phyloP scores from a whole-genome alignment of 2,888 invertebrate genomes.

The Actias luna region DNA sequence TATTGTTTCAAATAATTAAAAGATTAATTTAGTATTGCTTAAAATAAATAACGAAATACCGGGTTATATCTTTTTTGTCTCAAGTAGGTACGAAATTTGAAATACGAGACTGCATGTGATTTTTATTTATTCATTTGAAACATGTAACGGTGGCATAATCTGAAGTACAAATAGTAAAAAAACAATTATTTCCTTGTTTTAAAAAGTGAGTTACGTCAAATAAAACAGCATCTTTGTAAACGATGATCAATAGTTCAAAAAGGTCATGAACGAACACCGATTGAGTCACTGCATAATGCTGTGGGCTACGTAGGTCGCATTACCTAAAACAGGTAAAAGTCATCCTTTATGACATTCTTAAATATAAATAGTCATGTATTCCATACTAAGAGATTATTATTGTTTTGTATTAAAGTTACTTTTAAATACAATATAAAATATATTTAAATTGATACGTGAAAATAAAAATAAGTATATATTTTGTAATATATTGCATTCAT shows the following conservation, averaged over 20 bases:
- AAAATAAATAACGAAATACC: background rate
- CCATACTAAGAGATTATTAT: background rate
- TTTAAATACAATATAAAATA: background rate
- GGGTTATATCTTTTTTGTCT: background rate
- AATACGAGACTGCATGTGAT: background rate
- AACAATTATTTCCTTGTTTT: background rate
- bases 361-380: background rate
- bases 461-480: too few species aligned
- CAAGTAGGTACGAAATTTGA: background rate
- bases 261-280: background rate
- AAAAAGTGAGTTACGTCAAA: background rate
- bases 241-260: background rate
- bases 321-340: background rate
- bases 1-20: too few species aligned
- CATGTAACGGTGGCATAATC: background rate
- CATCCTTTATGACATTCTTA: background rate
- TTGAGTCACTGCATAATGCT: background rate
- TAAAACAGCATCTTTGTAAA: background rate
- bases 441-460: too few species aligned
- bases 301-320: background rate
- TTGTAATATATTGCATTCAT: too few species aligned
- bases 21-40: too few species aligned
- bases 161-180: background rate
- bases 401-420: background rate
- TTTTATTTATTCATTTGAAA: background rate